Evolutionary conservation across 1,140 invertebrate genomes (phyloP), one percentile per base, ranked within the genome.

Genomic region (Metaphire vulgaris): DNA sequence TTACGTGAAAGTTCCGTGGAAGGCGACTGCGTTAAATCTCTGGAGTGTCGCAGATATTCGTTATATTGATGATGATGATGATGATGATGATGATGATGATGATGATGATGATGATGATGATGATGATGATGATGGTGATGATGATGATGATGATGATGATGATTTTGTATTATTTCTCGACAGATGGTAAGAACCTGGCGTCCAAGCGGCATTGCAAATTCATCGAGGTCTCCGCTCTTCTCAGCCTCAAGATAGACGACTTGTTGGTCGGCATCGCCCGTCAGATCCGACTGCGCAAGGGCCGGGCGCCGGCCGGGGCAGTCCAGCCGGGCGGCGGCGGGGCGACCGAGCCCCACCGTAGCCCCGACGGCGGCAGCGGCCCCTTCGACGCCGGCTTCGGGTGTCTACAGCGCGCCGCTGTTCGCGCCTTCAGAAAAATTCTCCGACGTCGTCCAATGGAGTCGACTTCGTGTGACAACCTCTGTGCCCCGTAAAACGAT

Each of bases 221-320:
- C n/a, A n/a, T n/a, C n/a, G n/a, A n/a, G n/a, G n/a, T n/a, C n/a
- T n/a, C n/a, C n/a, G n/a, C n/a, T n/a, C n/a, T n/a, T n/a, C n/a
- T n/a, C 89, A 91, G 92, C 76, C 91, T 92, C 79, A 91, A 93
- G 80, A 91, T 94, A 1, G 92, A 94, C 80, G 91, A 93, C 79
- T 86, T 94, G 0, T 85, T 94, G 14, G 91, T 92, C 1, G 92
- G 92, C 0, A 89, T 93, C 77, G 87, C 93, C 30, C 87, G 85
- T n/a, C 88, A 90, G 80, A 89, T 90, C 64, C 80, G 74, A 2
- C 74, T 78, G 32, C 31, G 69, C 2, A 71, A 71, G 32, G n/a
- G n/a, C n/a, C n/a, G n/a, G n/a, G n/a, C n/a, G n/a, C n/a, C n/a
- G n/a, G n/a, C n/a, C n/a, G n/a, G n/a, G n/a, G 69, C 28, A 14